Evolutionary conservation across 2,888 invertebrate species (phyloP), one percentile per base, ranked within the genome.

Genomic region (Hyposoter dolosus): DNA sequence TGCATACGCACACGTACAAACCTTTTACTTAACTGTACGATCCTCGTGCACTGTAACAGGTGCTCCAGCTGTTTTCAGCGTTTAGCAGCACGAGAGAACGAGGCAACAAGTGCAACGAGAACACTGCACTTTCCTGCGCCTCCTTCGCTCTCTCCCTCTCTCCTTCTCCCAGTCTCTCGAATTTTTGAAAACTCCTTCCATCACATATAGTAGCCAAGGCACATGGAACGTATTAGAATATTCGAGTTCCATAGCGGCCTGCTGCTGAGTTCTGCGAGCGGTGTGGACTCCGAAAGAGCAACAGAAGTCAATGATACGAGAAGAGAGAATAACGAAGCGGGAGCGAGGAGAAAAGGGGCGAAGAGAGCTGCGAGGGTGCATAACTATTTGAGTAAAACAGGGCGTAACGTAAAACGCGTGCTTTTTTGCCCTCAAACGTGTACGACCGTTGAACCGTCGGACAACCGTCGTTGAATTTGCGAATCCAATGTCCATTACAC

Each of bases 61-160:
- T 93, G 93, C 91, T 90, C 89, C 92, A 92, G 92, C 92, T 93
- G 93, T 92, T 91, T 88, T 90, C 90, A 91, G 91, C 91, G 92
- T 91, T 91, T 89, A 90, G 90, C 90, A 89, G 87, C 87, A 89
- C 88, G 88, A 87, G 87, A 85, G 86, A 85, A 82, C 84, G 76
- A 56, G 60, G 56, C 76, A 71, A 80, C 82, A 82, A 79, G 81
- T 81, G 82, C 83, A 86, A 28, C 82, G 47, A 63, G 40, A 47
- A 71, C 75, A 69, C 63, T 68, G 28, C 19, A 74, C 56, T 74
- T 56, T 60, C 5, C 60, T 12, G 7, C 12, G 12, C n/a, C 35
- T 53, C 43, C 19, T 40, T 56, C 77, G 12, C 0, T 19, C 40
- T 23, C 40, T 19, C 60, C 45, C 17, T 17, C 50, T 72, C 47